Base-by-base conservation (phyloP, 1,140 invertebrate genomes). In the Spodoptera frugiperda region DNA sequence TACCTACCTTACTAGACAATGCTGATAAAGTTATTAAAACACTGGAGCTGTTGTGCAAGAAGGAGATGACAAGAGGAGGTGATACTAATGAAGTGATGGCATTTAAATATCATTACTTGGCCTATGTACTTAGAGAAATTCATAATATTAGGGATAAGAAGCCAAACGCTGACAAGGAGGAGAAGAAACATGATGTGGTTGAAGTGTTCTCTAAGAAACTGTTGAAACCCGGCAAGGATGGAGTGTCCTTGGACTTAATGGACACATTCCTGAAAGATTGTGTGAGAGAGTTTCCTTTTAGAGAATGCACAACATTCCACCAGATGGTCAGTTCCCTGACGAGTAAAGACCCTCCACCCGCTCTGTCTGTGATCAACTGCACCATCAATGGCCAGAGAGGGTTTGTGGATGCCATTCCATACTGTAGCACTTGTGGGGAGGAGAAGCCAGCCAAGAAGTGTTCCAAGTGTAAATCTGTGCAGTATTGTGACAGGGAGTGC, bases 401-500 rank as follows among this genome's bases (percentile, higher is more conserved):
- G 0, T 96, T 96, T 91, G 91, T 95, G 70, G 97, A 98, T 87
- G 95, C 96, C 53, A 93, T 95, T 9, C 94, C 96, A 33, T 95
- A 96, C 68, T 99, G 99, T 92, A 95, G 96, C 33, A 98, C 98
- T 0, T 99, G 99, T 92, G 97, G 97, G 0, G 97, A 98, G 85
- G 96, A 98, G 74, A 97, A 97, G 82, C 97, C 98, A 8, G 95
- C 96, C 9, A 99, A 99, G 88, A 98, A 98, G 91, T 99, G 99
- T 93, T 97, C 98, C n/a, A 98, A 97, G 88, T 99, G 99, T 92
- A 99, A 99, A 95, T 96, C 96, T 72, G 98, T 98, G 12, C 96
- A 97, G 82, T 99, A 99, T 90, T 99, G 99, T 94, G 97, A 99
- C 89, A 95, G 97, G 79, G 96, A 97, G 83, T 99, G 99, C 92